These are phyloP conservation scores for Amphipyra tragopoginis DNA, from an alignment of 2,888 invertebrate genomes.

Conservation along the genomic window DNA sequence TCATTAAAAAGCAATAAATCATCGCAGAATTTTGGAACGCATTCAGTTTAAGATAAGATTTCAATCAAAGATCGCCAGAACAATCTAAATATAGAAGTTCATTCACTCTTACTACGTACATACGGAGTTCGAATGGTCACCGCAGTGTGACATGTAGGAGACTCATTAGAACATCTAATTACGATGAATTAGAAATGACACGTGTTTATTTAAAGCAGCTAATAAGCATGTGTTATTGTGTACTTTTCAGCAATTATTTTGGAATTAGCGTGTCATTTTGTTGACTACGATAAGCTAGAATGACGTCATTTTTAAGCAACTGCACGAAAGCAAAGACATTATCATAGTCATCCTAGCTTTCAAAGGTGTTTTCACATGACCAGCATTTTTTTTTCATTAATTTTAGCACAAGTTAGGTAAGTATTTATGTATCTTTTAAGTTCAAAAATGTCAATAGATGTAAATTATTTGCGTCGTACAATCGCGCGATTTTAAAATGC, in stretches of 20 bases:
- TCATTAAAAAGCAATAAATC: constrained; percentile 40
- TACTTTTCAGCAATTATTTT: background rate
- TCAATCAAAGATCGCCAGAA: constrained; percentile 43
- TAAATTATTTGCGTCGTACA: constrained; percentile 36
- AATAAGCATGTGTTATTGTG: constrained; percentile 3
- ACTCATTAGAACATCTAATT: constrained; percentile 13
- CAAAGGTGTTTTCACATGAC: no score
- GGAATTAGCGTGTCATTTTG: no score
- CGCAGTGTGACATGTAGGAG: constrained; percentile 25
- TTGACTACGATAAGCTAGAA: no score
- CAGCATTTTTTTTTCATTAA: background rate
- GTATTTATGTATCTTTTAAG: constrained; percentile 19
- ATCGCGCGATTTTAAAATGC: constrained; percentile 40
- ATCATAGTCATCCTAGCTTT: no score
- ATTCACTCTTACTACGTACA: constrained; percentile 53
- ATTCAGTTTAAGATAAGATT: constrained; percentile 45
- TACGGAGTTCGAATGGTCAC: constrained; percentile 22
- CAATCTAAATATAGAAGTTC: constrained; percentile 64
- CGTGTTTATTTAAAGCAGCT: constrained; percentile 1
- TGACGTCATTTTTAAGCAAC: no score
- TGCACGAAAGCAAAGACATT: no score
- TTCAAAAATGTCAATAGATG: constrained; percentile 53
- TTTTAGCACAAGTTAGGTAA: background rate
- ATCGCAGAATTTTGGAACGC: constrained; percentile 27
- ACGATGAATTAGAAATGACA: background rate